Evolutionary conservation across 2,113 vertebrate genomes (phyloP).

Genomic region (Tetrax tetrax): DNA sequence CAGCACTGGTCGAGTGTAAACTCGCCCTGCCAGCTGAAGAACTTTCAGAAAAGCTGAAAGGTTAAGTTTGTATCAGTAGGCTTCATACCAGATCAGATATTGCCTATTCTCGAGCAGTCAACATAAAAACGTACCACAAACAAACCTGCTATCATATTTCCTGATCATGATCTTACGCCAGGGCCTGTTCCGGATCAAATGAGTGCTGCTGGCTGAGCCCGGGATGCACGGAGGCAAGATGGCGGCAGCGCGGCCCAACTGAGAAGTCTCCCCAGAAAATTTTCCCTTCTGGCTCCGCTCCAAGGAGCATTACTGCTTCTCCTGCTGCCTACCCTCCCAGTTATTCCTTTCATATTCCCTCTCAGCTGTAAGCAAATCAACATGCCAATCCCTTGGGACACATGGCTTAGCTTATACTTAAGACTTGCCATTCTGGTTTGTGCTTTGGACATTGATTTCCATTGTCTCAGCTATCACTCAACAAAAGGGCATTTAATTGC

Average conservation of each 20-base stretch:
- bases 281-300: background rate
- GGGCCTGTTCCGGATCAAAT: background rate
- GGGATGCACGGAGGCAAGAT: background rate
- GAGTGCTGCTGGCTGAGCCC: background rate
- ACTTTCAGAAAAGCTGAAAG: background rate
- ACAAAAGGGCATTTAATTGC: conserved; percentile 70
- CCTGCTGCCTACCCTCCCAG: background rate
- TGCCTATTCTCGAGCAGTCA: background rate
- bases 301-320: conserved; percentile 30
- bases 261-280: background rate
- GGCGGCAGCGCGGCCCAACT: background rate
- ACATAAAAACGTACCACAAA: background rate
- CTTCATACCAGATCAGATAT: background rate
- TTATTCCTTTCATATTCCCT: conserved; percentile 38
- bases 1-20: background rate
- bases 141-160: background rate
- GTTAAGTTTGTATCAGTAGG: background rate
- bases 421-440: conserved; percentile 57
- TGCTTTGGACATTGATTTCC: conserved; percentile 64
- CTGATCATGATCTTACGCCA: background rate
- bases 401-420: conserved; percentile 54
- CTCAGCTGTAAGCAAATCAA: conserved; percentile 69
- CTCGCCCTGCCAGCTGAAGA: background rate
- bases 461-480: conserved; percentile 66
- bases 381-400: conserved; percentile 56